Conservation (phyloP, 1,140 invertebrate species). For the Pentalonia nigronervosa region DNA sequence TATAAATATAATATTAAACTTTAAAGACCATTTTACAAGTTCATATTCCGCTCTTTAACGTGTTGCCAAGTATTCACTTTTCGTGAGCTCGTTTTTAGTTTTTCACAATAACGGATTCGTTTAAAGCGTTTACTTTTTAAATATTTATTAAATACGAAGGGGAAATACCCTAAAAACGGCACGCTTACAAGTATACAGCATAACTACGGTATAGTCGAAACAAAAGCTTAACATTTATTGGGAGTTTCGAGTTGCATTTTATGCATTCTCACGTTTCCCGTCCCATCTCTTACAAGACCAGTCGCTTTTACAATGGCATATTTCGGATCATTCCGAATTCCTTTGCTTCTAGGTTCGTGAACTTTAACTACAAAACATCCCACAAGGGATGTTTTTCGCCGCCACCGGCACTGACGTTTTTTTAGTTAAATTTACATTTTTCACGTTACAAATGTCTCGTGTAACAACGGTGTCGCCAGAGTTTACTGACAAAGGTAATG, state of each 20-base stretch:
- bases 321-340: background rate
- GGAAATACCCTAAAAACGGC: background rate
- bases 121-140: background rate
- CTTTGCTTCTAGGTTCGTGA: background rate
- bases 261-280: background rate
- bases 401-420: background rate
- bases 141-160: background rate
- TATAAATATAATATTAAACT: background rate
- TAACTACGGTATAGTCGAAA: background rate
- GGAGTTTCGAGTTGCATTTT: background rate
- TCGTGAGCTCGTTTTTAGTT: background rate
- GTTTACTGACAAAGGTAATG: background rate
- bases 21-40: background rate
- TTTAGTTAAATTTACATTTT: constrained; percentile 18
- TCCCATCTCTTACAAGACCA: background rate
- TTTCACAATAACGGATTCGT: background rate
- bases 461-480: background rate
- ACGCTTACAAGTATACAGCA: background rate
- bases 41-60: background rate
- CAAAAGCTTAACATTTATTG: constrained; percentile 31
- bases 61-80: background rate
- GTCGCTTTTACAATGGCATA: background rate
- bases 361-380: background rate
- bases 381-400: background rate
- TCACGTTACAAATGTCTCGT: background rate